phyloP scores from a whole-genome alignment of 2,113 vertebrate species.

The Coregonus clupeaformis region DNA sequence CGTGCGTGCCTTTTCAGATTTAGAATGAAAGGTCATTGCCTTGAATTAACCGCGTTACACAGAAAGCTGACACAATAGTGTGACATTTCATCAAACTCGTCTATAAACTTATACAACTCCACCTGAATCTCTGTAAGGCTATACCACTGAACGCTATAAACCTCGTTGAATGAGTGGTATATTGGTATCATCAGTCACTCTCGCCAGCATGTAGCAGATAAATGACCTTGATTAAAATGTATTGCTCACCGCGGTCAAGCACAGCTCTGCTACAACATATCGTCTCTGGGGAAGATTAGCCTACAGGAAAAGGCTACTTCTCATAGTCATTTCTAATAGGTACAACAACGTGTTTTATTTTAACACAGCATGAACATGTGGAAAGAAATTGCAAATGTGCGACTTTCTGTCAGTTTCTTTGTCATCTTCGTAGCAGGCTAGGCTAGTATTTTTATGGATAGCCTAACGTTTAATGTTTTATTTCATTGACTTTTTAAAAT shows the following conservation, averaged over 20 bases:
- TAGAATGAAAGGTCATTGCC: neutral
- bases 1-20: neutral
- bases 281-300: neutral
- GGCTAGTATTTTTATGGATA: too few relatives aligned
- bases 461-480: too few relatives aligned
- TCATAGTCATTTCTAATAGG: too few relatives aligned
- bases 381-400: too few relatives aligned
- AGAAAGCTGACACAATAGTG: neutral
- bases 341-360: too few relatives aligned
- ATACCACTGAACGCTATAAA: neutral
- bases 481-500: too few relatives aligned
- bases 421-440: too few relatives aligned
- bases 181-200: neutral
- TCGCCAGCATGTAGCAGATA: constrained; percentile 12
- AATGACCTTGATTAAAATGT: constrained; percentile 61
- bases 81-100: neutral
- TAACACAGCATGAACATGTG: too few relatives aligned
- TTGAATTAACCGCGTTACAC: neutral
- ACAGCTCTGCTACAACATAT: neutral
- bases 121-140: neutral
- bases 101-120: neutral
- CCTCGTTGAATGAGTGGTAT: neutral
- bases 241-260: constrained; percentile 36
- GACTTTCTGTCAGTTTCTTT: too few relatives aligned
- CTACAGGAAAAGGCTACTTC: neutral